Percentiles rank a stretch among this genome's conserved stretches.
phyloP scores from a whole-genome alignment of 53 echinoderm and acorn worm species.

The Stichopus horrens region DNA sequence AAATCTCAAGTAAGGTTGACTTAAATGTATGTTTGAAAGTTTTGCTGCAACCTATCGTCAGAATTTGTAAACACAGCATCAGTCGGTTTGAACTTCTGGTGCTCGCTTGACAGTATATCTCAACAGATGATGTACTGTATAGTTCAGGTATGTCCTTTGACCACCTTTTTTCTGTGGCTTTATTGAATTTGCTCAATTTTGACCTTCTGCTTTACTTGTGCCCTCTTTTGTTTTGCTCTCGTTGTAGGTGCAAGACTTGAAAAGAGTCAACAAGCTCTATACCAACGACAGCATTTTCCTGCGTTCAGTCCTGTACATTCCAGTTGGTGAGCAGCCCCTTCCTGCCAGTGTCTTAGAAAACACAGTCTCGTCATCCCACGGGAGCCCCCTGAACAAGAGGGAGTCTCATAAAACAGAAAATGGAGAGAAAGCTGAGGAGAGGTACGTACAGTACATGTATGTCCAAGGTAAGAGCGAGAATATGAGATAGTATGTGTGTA shows the following conservation, averaged over 20 bases:
- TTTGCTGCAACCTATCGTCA: too few relatives aligned
- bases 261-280: constrained; percentile 91
- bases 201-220: background rate
- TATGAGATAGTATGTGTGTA: too few relatives aligned
- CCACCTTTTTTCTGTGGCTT: background rate
- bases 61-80: too few relatives aligned
- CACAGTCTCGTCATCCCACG: constrained; percentile 74
- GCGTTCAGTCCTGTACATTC: constrained; percentile 80
- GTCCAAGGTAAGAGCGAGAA: too few relatives aligned
- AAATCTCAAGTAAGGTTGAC: too few relatives aligned
- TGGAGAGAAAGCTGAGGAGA: background rate
- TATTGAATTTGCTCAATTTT: background rate
- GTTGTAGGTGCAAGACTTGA: constrained; percentile 82
- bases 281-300: constrained; percentile 96
- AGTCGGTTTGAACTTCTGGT: too few relatives aligned
- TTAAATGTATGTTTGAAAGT: too few relatives aligned
- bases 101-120: too few relatives aligned
- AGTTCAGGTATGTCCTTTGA: too few relatives aligned
- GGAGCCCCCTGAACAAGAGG: constrained; percentile 57
- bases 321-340: constrained; percentile 94
- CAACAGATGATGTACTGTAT: too few relatives aligned
- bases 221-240: constrained; percentile 14
- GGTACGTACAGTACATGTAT: background rate
- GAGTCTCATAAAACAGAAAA: background rate
- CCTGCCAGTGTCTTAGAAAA: constrained; percentile 92